Evolutionary conservation across 1,140 invertebrate genomes (phyloP), one percentile per base, ranked within the genome.

Genomic region (Heliconius hermathena): DNA sequence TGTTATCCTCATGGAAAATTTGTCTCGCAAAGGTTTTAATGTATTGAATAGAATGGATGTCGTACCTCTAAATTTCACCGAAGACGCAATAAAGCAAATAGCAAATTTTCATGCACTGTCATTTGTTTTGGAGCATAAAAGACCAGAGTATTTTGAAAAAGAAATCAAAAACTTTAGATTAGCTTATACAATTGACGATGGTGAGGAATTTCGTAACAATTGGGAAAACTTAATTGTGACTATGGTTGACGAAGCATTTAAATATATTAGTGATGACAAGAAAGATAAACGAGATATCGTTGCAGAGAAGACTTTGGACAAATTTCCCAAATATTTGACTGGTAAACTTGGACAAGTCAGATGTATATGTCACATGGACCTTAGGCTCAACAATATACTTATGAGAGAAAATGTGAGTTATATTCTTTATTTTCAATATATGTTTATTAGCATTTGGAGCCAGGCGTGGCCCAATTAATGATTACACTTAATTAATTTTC

Each of bases 51-150:
- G 84, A 74, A 81, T 84, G 76, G 80, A 85, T 20, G 66, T 82
- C 1, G 71, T 84, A 46, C 38, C 82, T 0, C 60, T 87, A 70
- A 74, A 81, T 70, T 85, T 87, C 73, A 85, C 87, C 8, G 78
- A 87, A 79, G 26, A 81, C 22, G 78, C 81, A 13, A 77, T 89
- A 22, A 38, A 83, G 77, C 76, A 85, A 57, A 66, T 89, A 13
- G 87, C 86, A 16, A 87, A 78, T 77, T 86, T 89, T n/a, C 87
- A 87, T 18, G 81, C 78, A 16, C 46, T 88, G 49, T 79, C 83
- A 8, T 85, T 87, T 54, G 81, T 82, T 9, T 49, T 83, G 73
- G 60, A 86, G 71, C 60, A 79, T 38, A 84, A 79, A 74, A 77
- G 73, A 26, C 77, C 73, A 13, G 74, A 85, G 36, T 84, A 81